A percentile compares a stretch with the other conserved stretches of the same genome.
Conservation (phyloP, 2,113 vertebrate genomes). For the Cyphomyrus plagiostoma region DNA sequence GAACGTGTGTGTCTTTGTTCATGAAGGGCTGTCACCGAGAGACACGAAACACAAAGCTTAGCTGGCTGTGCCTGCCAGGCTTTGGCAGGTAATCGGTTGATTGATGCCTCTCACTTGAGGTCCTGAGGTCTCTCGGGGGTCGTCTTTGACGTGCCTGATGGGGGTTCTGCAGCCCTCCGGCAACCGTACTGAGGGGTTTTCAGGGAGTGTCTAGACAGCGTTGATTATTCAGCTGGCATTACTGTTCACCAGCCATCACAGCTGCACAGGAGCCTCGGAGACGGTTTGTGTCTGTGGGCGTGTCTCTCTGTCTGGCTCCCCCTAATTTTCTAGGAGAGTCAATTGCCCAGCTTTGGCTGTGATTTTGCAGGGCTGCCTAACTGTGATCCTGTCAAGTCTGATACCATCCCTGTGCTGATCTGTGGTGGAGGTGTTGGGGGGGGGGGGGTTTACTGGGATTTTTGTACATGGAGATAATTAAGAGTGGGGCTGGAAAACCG, state of each 20-base stretch:
- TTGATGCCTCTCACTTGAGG: neutral
- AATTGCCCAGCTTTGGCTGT: neutral
- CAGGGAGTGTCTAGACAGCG: slow-evolving; percentile 12
- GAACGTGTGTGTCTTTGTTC: neutral
- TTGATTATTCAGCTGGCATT: slow-evolving; percentile 11
- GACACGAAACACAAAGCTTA: neutral
- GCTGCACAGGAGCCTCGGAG: neutral
- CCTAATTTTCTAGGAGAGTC: neutral
- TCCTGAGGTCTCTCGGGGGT: neutral
- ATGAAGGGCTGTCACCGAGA: neutral
- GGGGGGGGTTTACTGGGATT: neutral
- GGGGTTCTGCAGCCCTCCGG: neutral
- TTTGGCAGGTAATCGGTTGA: neutral
- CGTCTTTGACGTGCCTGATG: neutral
- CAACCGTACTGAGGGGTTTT: neutral
- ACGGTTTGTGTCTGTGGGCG: neutral
- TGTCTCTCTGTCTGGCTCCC: neutral
- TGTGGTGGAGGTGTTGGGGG: neutral
- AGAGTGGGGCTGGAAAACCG: too few relatives aligned
- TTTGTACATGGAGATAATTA: too few relatives aligned
- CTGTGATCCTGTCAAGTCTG: neutral
- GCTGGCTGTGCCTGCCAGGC: neutral
- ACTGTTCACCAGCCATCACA: neutral
- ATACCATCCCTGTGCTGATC: neutral
- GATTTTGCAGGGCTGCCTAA: neutral